These are phyloP conservation scores for Blastobasis adustella DNA, from an alignment of 2,888 invertebrate species.

Conservation along the genomic window DNA sequence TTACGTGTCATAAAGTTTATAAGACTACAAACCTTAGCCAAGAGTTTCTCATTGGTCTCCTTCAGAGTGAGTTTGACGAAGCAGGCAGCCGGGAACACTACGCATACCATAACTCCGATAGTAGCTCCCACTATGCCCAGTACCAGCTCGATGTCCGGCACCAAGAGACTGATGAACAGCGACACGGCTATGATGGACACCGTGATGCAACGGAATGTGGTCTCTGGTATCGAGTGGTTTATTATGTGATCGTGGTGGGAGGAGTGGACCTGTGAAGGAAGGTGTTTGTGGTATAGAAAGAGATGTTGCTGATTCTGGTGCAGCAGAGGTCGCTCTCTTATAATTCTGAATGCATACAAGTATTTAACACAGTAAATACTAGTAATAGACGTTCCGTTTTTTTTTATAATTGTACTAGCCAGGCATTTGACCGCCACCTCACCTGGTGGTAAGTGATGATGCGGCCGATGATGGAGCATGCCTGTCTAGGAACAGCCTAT, in stretches of 20 bases:
- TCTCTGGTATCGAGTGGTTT: conserved; percentile 86
- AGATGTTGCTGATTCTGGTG: no score
- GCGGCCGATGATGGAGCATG: no score
- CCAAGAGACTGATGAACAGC: conserved; percentile 85
- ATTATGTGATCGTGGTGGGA: conserved; percentile 77
- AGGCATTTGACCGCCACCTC: no score
- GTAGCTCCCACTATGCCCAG: conserved; percentile 96
- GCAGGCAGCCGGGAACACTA: conserved; percentile 93
- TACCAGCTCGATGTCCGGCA: conserved; percentile 96
- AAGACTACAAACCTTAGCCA: conserved; percentile 81
- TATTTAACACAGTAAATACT: no score
- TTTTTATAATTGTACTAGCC: no score
- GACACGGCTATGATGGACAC: conserved; percentile 84
- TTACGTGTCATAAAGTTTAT: no score
- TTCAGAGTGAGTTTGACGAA: conserved; percentile 90
- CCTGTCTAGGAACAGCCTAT: no score
- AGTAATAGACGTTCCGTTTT: no score
- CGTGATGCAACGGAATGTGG: conserved; percentile 89
- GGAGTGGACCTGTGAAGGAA: conserved; percentile 74
- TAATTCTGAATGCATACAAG: no score
- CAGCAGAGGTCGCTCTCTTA: no score
- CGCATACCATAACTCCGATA: conserved; percentile 94
- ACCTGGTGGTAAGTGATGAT: no score
- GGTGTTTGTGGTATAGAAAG: no score
- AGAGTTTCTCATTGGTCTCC: conserved; percentile 85